Percentiles rank a stretch among this genome's conserved stretches.
Evolutionary conservation across 2,113 vertebrate species (phyloP).

Genomic region (Chlamydotis undulata): DNA sequence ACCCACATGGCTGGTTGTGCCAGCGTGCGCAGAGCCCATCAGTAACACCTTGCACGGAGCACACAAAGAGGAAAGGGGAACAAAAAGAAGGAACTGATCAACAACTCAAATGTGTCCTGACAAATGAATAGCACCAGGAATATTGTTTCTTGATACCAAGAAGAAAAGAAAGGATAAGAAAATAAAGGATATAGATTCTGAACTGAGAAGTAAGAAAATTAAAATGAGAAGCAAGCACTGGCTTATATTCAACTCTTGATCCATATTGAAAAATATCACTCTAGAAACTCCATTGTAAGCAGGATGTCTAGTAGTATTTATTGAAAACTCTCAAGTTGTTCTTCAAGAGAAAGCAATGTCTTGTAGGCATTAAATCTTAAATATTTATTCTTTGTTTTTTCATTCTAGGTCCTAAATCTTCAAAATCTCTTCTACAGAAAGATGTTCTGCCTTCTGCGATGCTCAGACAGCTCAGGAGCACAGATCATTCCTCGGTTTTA

Average conservation of each 20-base stretch:
- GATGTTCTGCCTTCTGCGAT: background rate
- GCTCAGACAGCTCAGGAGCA: background rate
- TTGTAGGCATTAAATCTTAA: background rate
- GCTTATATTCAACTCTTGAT: background rate
- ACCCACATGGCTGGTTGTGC: background rate
- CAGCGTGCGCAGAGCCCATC: background rate
- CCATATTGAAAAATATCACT: background rate
- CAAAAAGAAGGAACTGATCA: background rate
- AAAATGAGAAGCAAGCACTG: background rate
- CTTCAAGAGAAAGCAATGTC: background rate
- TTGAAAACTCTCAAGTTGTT: constrained; percentile 17
- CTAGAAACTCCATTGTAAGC: background rate
- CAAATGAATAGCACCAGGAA: background rate
- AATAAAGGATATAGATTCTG: background rate
- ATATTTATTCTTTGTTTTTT: background rate
- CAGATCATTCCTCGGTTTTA: background rate
- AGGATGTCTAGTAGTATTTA: constrained; percentile 8
- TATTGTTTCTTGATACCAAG: background rate
- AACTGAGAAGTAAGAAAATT: background rate
- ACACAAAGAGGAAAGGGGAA: accelerated
- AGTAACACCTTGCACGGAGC: background rate
- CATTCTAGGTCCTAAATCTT: background rate
- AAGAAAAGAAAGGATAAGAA: background rate
- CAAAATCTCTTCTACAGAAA: background rate
- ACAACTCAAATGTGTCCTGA: background rate